Percentiles rank a stretch among this genome's conserved stretches.
Evolutionary conservation across 2,113 vertebrate genomes (phyloP).

Genomic region (Cromileptes altivelis): DNA sequence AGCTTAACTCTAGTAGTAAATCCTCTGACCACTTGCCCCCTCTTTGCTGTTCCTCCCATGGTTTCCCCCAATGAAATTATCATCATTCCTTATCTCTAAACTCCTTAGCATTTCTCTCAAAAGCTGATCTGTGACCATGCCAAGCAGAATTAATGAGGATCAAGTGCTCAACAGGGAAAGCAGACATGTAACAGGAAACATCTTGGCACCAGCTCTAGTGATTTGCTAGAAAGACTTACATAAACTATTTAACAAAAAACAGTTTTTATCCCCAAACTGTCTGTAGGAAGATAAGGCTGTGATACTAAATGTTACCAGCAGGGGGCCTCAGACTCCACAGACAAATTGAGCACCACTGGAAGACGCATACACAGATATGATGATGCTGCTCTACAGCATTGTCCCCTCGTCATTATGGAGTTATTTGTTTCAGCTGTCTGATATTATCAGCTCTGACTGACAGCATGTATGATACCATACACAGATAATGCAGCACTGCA

Average conservation of each 20-base stretch:
- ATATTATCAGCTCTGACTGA: constrained; percentile 9
- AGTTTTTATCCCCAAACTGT: neutral
- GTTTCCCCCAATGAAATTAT: neutral
- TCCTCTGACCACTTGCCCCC: neutral
- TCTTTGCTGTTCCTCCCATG: neutral
- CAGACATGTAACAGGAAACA: neutral
- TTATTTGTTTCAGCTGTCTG: neutral
- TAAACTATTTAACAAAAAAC: neutral
- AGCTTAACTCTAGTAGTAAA: neutral
- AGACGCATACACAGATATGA: neutral
- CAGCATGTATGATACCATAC: neutral
- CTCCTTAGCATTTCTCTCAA: neutral
- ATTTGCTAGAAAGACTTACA: neutral
- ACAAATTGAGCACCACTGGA: neutral
- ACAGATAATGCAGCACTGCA: neutral
- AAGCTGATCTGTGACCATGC: neutral
- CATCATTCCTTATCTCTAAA: neutral
- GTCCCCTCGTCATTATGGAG: neutral
- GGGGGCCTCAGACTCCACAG: constrained; percentile 63
- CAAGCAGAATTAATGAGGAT: neutral
- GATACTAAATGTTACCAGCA: constrained; percentile 43
- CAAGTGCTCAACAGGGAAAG: neutral
- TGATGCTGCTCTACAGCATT: neutral
- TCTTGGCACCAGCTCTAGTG: neutral
- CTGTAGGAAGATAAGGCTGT: neutral